Evolutionary conservation across 2,797 vertebrate species (phyloP).

Genomic region (Lagodon rhomboides): DNA sequence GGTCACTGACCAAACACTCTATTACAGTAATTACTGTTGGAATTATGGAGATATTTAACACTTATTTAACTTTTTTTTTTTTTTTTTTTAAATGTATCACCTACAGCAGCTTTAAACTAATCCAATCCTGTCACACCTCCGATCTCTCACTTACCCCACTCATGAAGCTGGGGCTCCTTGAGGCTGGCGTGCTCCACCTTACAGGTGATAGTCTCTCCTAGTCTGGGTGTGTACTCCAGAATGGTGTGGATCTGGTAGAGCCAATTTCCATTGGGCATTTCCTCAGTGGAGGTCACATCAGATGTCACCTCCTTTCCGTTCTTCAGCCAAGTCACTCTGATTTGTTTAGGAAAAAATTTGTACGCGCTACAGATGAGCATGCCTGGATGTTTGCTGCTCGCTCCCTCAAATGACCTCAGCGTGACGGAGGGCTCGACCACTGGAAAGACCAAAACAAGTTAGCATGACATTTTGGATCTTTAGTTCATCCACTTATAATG

Average conservation of each 20-base stretch:
- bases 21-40: no score
- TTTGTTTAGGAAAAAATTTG: conserved; percentile 82
- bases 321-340: conserved; percentile 79
- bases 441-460: background rate
- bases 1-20: background rate
- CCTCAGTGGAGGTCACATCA: conserved; percentile 48
- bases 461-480: background rate
- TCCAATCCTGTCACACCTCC: background rate
- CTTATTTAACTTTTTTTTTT: no score
- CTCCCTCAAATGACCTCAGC: conserved; percentile 49
- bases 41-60: no score
- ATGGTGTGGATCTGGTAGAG: conserved; percentile 80
- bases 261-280: conserved; percentile 82
- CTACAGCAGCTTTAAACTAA: background rate
- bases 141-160: conserved; percentile 77
- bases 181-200: conserved; percentile 78
- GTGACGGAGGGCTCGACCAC: conserved; percentile 70
- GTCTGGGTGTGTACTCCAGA: conserved; percentile 77
- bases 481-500: background rate
- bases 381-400: conserved; percentile 44
- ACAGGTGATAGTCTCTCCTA: conserved; percentile 80
- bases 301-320: conserved; percentile 61
- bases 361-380: conserved; percentile 81
- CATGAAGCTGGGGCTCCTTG: conserved; percentile 36
- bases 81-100: no score